These are phyloP conservation scores for Microplitis mediator DNA, from an alignment of 1,140 invertebrate genomes.

Conservation along the genomic window DNA sequence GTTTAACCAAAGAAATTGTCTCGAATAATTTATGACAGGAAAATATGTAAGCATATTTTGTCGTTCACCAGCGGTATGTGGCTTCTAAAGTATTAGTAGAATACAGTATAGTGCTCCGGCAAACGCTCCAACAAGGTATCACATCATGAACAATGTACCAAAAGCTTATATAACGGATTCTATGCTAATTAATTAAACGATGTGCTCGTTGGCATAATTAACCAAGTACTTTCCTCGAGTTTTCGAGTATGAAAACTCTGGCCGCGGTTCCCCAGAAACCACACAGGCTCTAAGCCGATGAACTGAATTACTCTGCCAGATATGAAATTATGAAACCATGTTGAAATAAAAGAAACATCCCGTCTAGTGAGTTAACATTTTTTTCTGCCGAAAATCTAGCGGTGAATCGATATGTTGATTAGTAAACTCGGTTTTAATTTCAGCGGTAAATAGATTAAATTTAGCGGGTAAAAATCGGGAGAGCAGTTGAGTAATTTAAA, in stretches of 20 bases:
- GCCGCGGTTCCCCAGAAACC: not conserved
- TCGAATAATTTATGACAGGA: not conserved
- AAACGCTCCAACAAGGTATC: not conserved
- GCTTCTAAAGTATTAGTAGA: not conserved
- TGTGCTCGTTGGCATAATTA: constrained; percentile 22
- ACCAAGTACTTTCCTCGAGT: constrained; percentile 19
- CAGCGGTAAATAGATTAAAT: not conserved
- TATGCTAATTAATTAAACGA: constrained; percentile 25
- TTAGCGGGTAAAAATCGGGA: too few species aligned
- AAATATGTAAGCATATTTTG: constrained; percentile 2
- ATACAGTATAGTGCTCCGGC: not conserved
- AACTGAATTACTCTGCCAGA: constrained; percentile 15
- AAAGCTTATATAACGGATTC: not conserved
- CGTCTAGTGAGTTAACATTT: too few species aligned
- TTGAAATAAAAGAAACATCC: not conserved
- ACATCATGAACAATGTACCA: not conserved
- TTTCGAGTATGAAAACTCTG: not conserved
- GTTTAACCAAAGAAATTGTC: too few species aligned
- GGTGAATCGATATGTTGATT: too few species aligned
- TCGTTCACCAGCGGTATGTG: not conserved
- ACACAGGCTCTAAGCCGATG: constrained; percentile 19
- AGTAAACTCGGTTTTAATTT: too few species aligned
- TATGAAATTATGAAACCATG: not conserved
- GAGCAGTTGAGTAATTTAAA: too few species aligned
- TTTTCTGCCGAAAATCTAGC: too few species aligned